phyloP scores from a whole-genome alignment of 2,888 invertebrate species.

The Oligia fasciuncula region DNA sequence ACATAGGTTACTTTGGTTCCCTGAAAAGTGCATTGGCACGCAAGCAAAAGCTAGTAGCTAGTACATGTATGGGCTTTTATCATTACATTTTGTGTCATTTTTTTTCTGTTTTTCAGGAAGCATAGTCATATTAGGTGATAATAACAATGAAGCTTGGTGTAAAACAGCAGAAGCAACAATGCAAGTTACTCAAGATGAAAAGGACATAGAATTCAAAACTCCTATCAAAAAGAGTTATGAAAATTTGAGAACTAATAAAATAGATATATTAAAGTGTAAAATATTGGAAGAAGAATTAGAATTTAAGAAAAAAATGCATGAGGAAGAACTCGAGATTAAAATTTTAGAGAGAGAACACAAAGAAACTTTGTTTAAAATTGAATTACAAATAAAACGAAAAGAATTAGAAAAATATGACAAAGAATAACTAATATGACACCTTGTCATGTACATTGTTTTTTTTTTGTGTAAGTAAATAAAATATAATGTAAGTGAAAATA shows the following conservation, averaged over 20 bases:
- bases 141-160: conserved; percentile 1
- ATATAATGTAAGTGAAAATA: background rate
- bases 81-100: background rate
- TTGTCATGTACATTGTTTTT: background rate
- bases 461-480: background rate
- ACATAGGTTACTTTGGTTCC: background rate
- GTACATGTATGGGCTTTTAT: background rate
- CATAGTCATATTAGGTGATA: background rate
- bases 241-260: background rate
- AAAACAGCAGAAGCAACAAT: background rate
- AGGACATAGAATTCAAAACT: background rate
- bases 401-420: conserved; percentile 2
- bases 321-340: conserved; percentile 2
- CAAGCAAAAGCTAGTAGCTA: conserved; percentile 1
- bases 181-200: background rate
- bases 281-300: conserved; percentile 7
- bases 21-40: background rate
- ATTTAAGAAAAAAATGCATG: background rate
- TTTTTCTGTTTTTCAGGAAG: conserved; percentile 2
- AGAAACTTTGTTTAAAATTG: background rate
- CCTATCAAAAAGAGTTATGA: background rate
- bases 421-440: background rate
- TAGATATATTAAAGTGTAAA: background rate
- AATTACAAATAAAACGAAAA: background rate
- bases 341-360: conserved; percentile 4